phyloP scores from a whole-genome alignment of 2,888 invertebrate genomes.

The Ethmia dodecea region DNA sequence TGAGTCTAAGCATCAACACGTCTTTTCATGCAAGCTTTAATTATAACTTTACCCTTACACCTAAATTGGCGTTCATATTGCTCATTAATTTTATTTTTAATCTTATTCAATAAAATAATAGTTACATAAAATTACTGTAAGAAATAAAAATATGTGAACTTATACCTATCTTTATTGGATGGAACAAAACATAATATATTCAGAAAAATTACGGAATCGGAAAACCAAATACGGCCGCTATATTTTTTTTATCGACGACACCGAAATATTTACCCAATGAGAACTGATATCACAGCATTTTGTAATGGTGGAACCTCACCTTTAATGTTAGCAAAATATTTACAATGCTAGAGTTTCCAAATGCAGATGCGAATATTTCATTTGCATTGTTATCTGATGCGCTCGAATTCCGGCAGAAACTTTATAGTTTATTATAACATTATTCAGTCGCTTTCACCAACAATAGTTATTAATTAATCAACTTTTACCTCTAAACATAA shows the following conservation, averaged over 20 bases:
- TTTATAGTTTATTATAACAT: constrained; percentile 28
- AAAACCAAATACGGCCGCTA: too few species aligned
- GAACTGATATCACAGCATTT: constrained; percentile 76
- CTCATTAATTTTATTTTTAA: constrained; percentile 36
- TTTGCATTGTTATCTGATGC: constrained; percentile 11
- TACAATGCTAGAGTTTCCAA: constrained; percentile 29
- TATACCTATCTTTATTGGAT: too few species aligned
- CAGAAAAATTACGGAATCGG: too few species aligned
- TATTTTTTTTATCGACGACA: constrained; percentile 7
- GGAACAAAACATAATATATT: too few species aligned
- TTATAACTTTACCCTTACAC: constrained; percentile 43
- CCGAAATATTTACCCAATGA: constrained; percentile 42
- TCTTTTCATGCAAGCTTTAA: constrained; percentile 33
- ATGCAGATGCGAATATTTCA: constrained; percentile 30
- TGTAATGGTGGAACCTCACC: constrained; percentile 53
- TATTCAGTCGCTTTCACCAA: constrained; percentile 62
- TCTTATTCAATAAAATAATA: too few species aligned
- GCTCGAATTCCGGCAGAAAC: constrained; percentile 1
- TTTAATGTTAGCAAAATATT: constrained; percentile 31
- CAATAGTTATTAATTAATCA: constrained; percentile 34
- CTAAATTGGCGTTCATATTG: constrained; percentile 72
- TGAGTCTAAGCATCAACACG: background rate
- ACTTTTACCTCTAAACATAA: constrained; percentile 38
- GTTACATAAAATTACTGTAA: background rate
- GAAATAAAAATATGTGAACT: background rate